Base-by-base conservation (phyloP, 1,140 invertebrate genomes). In the Protaetia brevitarsis region DNA sequence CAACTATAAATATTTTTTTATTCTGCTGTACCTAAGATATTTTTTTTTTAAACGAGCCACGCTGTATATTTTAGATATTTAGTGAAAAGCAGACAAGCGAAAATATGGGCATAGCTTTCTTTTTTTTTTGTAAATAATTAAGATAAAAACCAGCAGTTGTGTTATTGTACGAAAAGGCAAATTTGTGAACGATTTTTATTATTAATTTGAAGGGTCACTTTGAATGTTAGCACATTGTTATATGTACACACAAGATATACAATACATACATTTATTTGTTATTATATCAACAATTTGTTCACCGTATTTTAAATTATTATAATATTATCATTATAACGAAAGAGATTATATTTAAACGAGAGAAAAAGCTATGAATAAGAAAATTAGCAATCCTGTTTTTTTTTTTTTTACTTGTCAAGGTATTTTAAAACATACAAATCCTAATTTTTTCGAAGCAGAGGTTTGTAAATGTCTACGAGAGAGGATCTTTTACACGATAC, bases 181-280 rank as follows among this genome's bases (percentile, higher is more conserved):
- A 23, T 51, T 51, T 23, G 21, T 7, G 41, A 23, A 23, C 5
- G 11, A 23, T 8, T 23, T 51, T 21, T 4, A 34, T 34, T 34
- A 34, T 1, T 11, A 34, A 34, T 34, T 34, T 51, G 21, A n/a
- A 45, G 11, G 67, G 67, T 71, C 68, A 72, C 69, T 73, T 51
- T 75, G 58, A 68, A 73, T 72, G 68, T 73, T 70, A 21, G 73
- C 73, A 75, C 73, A 67, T 75, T 75, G 73, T 75, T 75, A 75
- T 19, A 19, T 75, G 70, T 65, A 73, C 71, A 73, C 73, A 51
- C n/a, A n/a, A n/a, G n/a, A n/a, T n/a, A n/a, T n/a, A n/a, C n/a
- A n/a, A n/a, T n/a, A 67, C 26, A 28, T 61, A 51, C 3, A 19
- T 34, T 51, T 51, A 51, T 19, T 51, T 51, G 41, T 51, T 51